Evolutionary conservation across 1,140 invertebrate genomes (phyloP), one percentile per base, ranked within the genome.

Genomic region (Drosophila lini): DNA sequence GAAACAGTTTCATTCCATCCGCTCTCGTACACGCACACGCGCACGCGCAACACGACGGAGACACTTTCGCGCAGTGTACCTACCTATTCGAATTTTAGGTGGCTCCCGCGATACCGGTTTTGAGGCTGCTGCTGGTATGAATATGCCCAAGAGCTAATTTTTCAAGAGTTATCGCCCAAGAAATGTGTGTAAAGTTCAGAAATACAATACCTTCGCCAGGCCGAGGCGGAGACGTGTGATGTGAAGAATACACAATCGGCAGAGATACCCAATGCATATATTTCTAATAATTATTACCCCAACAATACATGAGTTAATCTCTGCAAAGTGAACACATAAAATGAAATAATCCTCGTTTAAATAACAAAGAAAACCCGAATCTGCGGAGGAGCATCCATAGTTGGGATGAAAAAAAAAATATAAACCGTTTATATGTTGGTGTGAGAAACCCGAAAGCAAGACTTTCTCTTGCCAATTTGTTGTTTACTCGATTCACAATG

Each of bases 141-240:
- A 71, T 71, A 73, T 73, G 69, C 69, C 69, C 25, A 73, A 73
- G 69, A 73, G 69, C 69, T 73, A 73, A 73, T 71, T 73, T 71
- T 73, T 50, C 41, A 73, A 59, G 68, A 73, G 69, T 73, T 73
- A 73, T 73, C 69, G 68, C 36, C 31, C 68, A 16, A 71, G 69
- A 73, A 59, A 71, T 73, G 67, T 73, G 44, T 73, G 44, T 73
- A 73, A 73, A 71, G 69, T 73, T 73, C 69, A 73, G 69, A 58
- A 69, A 62, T 55, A 56, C 58, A 69, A 62, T 55, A 56, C 58
- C 31, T 53, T 55, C 58, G 31, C 19, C 19, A 31, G 42, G 45
- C 59, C 15, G 28, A 34, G 32, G 13, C 50, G 19, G 13, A 55
- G 52, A 55, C 52, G 52, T 55, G 60, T 45, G 62, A 45, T 47